Base-by-base conservation (phyloP, 2,888 invertebrate species). In the Coelogynopora nodosa region DNA sequence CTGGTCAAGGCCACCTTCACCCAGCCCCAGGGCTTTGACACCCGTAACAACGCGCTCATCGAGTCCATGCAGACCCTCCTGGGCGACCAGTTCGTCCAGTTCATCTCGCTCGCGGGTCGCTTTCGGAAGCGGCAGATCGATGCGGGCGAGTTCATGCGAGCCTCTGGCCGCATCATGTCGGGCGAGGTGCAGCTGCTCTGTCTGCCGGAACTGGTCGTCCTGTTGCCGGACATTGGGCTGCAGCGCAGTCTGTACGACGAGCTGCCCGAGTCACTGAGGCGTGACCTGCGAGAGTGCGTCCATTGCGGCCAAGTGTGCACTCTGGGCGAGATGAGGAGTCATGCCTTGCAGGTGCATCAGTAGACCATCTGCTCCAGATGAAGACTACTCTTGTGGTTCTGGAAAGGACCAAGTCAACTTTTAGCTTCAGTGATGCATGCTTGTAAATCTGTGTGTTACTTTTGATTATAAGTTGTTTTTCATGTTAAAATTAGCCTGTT, bases 151-250 rank as follows among this genome's bases (percentile, higher is more conserved):
- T n/a, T n/a, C n/a, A n/a, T n/a, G n/a, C n/a, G n/a, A n/a, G n/a
- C n/a, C n/a, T n/a, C n/a, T n/a, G n/a, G n/a, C n/a, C n/a, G n/a
- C n/a, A n/a, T n/a, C n/a, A n/a, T n/a, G n/a, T n/a, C n/a, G n/a
- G n/a, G n/a, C n/a, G n/a, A n/a, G n/a, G n/a, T n/a, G n/a, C n/a
- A n/a, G n/a, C n/a, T n/a, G n/a, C n/a, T n/a, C n/a, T n/a, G n/a
- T 30, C 26, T 82, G 27, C 82, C 82, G 0, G 1, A 28, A n/a
- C 29, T 82, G 82, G 29, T 30, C 82, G 27, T n/a, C 30, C 82
- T 82, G 82, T n/a, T 82, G 27, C 82, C 82, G 0, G 82, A 82
- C 27, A 82, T 82, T n/a, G 30, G 30, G 0, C 27, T 82, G 82
- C 82, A 82, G 82, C 27, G 82, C 28, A 0, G 5, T 1, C 82